phyloP scores from a whole-genome alignment of 2,888 invertebrate species.

The Mythimna ferrago region DNA sequence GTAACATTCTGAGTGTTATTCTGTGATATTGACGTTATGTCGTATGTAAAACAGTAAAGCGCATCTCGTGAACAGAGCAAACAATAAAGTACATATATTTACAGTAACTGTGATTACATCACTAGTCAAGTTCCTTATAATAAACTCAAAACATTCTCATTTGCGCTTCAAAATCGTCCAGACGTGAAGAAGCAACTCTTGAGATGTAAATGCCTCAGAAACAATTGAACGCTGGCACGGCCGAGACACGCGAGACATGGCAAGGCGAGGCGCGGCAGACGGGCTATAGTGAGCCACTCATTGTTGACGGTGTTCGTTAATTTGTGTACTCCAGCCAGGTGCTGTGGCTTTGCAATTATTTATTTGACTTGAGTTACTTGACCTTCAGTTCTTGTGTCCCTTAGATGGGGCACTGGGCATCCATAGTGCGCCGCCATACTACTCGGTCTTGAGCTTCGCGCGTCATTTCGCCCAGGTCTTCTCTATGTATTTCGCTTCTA shows the following conservation, averaged over 20 bases:
- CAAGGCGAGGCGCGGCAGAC: not conserved
- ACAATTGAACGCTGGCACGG: constrained; percentile 29
- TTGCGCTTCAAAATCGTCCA: not conserved
- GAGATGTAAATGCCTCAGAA: constrained; percentile 26
- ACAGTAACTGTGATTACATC: no score
- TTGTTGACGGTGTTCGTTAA: constrained; percentile 13
- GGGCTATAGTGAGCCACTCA: constrained; percentile 8
- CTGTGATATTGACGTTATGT: no score
- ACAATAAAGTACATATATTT: not conserved
- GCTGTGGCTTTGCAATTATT: not conserved
- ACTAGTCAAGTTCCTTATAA: not conserved
- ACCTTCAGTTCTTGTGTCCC: no score
- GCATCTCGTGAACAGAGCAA: no score
- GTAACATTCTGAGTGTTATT: no score
- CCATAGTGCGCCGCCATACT: no score
- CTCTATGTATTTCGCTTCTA: no score
- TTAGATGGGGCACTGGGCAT: no score
- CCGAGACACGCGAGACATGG: not conserved
- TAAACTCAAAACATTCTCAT: not conserved
- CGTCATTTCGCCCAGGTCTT: no score
- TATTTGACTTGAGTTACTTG: not conserved
- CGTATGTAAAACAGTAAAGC: no score
- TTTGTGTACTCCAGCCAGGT: not conserved
- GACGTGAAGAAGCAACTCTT: constrained; percentile 9
- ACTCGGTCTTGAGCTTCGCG: no score